These are phyloP conservation scores for Notodromas monacha DNA, from an alignment of 2,888 invertebrate species.

Conservation along the genomic window DNA sequence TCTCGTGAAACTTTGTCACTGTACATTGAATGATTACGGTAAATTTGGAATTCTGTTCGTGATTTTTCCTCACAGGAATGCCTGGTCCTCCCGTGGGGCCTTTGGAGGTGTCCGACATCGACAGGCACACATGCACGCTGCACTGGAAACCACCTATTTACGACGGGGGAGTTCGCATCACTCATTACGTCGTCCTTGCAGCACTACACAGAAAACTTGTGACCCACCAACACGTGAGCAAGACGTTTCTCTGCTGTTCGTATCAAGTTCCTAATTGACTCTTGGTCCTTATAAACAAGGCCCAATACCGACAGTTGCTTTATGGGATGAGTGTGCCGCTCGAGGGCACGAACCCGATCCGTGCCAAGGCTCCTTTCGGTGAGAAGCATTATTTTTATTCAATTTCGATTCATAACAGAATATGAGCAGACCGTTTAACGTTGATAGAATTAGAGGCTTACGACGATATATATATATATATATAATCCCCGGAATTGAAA, in stretches of 20 bases:
- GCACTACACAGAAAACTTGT: conserved; percentile 79
- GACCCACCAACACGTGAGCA: conserved; percentile 58
- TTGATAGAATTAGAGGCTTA: too few relatives aligned
- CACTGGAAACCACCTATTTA: conserved; percentile 76
- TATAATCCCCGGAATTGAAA: too few relatives aligned
- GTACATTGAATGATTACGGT: too few relatives aligned
- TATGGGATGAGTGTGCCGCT: conserved; percentile 72
- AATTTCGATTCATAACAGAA: too few relatives aligned
- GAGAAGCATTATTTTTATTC: conserved; percentile 10
- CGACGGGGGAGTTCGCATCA: conserved; percentile 66
- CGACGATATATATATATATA: too few relatives aligned
- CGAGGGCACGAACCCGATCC: conserved; percentile 54
- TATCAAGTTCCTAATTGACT: too few relatives aligned
- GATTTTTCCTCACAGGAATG: conserved; percentile 22
- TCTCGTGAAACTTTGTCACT: too few relatives aligned
- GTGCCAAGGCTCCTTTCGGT: conserved; percentile 50
- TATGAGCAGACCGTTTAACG: too few relatives aligned
- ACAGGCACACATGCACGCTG: conserved; percentile 59
- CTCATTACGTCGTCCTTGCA: conserved; percentile 76
- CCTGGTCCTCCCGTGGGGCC: conserved; percentile 87
- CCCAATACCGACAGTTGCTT: too few relatives aligned
- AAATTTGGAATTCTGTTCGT: too few relatives aligned
- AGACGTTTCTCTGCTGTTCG: conserved; percentile 36
- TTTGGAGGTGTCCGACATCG: conserved; percentile 52
- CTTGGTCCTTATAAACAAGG: too few relatives aligned